phyloP scores from a whole-genome alignment of 2,888 invertebrate species.

The Rotaria magnacalcarata region DNA sequence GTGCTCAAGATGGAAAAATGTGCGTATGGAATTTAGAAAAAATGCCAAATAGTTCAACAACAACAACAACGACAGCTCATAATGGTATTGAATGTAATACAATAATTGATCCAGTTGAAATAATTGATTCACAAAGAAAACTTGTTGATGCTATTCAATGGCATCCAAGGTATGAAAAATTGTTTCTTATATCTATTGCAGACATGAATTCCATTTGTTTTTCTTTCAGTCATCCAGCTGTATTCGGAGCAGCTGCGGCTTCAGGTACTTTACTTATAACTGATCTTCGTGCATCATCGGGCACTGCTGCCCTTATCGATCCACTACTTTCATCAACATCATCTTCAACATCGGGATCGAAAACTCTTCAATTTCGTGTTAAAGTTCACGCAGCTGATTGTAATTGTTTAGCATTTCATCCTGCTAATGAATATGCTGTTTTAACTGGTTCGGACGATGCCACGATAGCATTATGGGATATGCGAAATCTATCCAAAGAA shows the following conservation, averaged over 20 bases:
- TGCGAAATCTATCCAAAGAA: not conserved
- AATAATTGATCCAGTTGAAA: constrained; percentile 2
- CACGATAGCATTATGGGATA: constrained; percentile 16
- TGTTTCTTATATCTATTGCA: not conserved
- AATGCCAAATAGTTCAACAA: not conserved
- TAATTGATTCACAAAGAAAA: not conserved
- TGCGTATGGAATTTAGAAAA: constrained; percentile 31
- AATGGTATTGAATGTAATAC: constrained; percentile 22
- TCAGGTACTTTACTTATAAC: constrained; percentile 15
- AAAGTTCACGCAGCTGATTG: constrained; percentile 29
- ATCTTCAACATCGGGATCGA: not conserved
- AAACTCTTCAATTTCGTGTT: constrained; percentile 28
- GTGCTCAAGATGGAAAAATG: constrained; percentile 33
- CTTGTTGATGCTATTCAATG: constrained; percentile 32
- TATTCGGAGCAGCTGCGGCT: constrained; percentile 1
- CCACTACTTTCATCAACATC: not conserved
- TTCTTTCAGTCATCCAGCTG: not conserved
- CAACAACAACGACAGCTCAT: not conserved
- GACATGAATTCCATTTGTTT: not conserved
- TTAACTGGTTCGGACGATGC: constrained; percentile 19
- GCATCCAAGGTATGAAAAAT: not conserved
- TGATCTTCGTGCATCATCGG: constrained; percentile 27
- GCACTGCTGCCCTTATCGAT: not conserved
- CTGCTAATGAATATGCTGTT: constrained; percentile 10
- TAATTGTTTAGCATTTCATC: constrained; percentile 33